Percentiles rank a stretch among this genome's conserved stretches.
These are phyloP conservation scores for Isichthys henryi DNA, from an alignment of 2,113 vertebrate genomes.

Conservation along the genomic window DNA sequence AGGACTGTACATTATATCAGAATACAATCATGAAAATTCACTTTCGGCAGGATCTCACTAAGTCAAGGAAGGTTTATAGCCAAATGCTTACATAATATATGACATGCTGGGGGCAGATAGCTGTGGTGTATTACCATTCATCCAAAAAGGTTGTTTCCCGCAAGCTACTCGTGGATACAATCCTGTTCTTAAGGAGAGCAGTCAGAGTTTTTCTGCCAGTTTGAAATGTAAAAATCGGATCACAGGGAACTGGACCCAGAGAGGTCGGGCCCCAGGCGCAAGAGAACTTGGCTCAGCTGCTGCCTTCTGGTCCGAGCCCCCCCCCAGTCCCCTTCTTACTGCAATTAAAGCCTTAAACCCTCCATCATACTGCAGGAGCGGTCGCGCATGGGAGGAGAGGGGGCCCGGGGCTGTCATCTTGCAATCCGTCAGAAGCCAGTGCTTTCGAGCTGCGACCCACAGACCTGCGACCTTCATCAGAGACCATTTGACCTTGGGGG, in stretches of 20 bases:
- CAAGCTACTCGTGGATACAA: background rate
- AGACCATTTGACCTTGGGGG: conserved; percentile 25
- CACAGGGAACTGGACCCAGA: background rate
- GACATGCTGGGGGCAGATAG: background rate
- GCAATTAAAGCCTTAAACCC: conserved; percentile 35
- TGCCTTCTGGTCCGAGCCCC: conserved; percentile 14
- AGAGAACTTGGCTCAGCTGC: background rate
- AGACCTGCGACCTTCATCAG: conserved; percentile 37
- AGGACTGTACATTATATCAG: background rate
- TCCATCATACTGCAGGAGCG: conserved; percentile 21
- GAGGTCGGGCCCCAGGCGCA: background rate
- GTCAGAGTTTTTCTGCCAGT: background rate
- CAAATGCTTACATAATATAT: background rate
- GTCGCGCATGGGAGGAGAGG: background rate
- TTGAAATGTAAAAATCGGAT: background rate
- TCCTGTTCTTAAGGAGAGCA: background rate
- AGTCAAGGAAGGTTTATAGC: background rate
- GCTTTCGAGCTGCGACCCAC: conserved; percentile 20
- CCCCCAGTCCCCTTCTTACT: conserved; percentile 3
- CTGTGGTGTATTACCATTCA: background rate
- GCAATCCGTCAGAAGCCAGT: conserved; percentile 28
- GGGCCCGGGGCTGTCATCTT: background rate
- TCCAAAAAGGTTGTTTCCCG: background rate
- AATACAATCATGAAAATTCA: background rate
- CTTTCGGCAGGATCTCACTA: background rate